These are phyloP conservation scores for Amazonetta brasiliensis DNA, from an alignment of 2,797 vertebrate species.

Conservation along the genomic window DNA sequence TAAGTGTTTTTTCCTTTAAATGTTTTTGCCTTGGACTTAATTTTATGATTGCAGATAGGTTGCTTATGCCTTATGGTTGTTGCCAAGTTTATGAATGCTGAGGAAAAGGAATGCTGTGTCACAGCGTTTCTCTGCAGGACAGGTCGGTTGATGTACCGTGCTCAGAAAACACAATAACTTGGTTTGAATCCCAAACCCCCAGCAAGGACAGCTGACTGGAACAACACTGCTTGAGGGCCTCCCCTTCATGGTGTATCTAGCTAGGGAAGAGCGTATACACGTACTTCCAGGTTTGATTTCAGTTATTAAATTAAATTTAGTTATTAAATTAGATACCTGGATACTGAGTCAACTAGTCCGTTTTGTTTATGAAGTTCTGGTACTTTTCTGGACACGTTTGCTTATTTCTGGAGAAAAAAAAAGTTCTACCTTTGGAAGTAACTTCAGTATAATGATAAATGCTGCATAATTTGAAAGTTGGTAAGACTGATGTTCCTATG, in stretches of 20 bases:
- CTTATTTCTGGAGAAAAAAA: neutral
- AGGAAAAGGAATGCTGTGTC: neutral
- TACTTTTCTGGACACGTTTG: neutral
- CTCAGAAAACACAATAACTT: neutral
- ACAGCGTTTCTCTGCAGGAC: neutral
- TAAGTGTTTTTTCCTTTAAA: constrained; percentile 35
- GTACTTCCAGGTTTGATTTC: neutral
- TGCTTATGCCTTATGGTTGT: neutral
- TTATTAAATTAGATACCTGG: neutral
- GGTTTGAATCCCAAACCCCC: neutral
- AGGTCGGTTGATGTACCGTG: neutral
- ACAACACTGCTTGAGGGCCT: neutral
- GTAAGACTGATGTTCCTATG: neutral
- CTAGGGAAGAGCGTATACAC: neutral
- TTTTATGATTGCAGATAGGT: neutral
- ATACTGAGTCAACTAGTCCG: neutral
- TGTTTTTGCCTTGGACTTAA: neutral
- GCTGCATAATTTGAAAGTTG: neutral
- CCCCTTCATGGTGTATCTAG: neutral
- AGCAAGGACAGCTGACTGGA: neutral
- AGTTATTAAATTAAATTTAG: neutral
- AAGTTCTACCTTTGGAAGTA: neutral
- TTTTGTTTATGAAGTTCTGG: neutral
- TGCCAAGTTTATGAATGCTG: neutral
- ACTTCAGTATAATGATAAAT: neutral